These are phyloP conservation scores for Trigoniulus corallinus DNA, from an alignment of 1,140 invertebrate species.

Conservation along the genomic window DNA sequence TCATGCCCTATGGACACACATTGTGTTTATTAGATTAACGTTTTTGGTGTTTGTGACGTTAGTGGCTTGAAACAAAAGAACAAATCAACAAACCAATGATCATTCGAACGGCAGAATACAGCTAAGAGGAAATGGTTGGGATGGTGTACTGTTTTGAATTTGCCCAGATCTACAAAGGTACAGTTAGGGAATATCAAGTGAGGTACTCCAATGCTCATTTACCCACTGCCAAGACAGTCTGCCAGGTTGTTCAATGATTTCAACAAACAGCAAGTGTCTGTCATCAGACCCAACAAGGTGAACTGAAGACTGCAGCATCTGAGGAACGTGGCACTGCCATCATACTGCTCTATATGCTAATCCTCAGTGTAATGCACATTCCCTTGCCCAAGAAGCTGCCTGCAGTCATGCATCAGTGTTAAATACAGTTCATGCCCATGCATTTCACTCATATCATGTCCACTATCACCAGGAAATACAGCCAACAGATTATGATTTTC, in stretches of 20 bases:
- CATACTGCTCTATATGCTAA: not conserved
- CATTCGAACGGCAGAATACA: constrained; percentile 3
- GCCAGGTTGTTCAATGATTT: not conserved
- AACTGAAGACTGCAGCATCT: not conserved
- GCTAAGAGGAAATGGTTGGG: not conserved
- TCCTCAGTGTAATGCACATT: not conserved
- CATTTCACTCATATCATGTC: constrained; percentile 3
- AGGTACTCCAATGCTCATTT: not conserved
- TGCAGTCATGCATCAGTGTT: not conserved
- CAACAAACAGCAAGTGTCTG: not conserved
- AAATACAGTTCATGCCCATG: not conserved
- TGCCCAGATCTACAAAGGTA: not conserved
- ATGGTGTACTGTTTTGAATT: not conserved
- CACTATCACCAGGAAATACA: not conserved
- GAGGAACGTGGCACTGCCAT: not conserved
- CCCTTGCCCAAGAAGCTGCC: not conserved
- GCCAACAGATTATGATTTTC: not conserved
- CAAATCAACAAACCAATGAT: too few relatives aligned
- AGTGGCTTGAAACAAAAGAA: too few relatives aligned
- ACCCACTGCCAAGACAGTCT: not conserved
- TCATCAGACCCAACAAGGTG: not conserved
- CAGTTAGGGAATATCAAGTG: not conserved
- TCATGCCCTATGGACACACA: too few relatives aligned
- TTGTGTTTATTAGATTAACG: too few relatives aligned
- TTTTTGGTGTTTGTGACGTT: too few relatives aligned